Evolutionary conservation across 2,797 vertebrate genomes (phyloP).

Genomic region (Remorina albescens): DNA sequence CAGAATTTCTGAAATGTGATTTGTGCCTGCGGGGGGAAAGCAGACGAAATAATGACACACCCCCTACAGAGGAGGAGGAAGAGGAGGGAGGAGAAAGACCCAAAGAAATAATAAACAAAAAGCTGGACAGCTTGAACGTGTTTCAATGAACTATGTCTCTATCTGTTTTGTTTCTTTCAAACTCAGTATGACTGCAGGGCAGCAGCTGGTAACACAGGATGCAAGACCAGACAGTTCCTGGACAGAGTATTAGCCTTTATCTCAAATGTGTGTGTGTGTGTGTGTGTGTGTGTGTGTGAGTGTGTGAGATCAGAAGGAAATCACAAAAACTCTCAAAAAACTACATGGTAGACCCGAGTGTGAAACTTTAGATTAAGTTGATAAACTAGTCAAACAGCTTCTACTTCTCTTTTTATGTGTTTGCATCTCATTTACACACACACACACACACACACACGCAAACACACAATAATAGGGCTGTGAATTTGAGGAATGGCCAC

Average conservation of each 20-base stretch:
- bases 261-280: conserved; percentile 23
- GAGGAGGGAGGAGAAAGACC: conserved; percentile 12
- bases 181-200: conserved; percentile 59
- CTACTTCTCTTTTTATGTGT: not conserved
- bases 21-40: conserved; percentile 33
- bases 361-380: conserved; percentile 34
- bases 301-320: not conserved
- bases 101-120: not conserved
- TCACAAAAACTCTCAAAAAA: conserved; percentile 14
- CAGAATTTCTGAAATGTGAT: conserved; percentile 54
- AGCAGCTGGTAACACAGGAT: conserved; percentile 78
- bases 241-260: conserved; percentile 59
- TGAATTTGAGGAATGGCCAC: conserved; percentile 61
- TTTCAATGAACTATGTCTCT: not conserved
- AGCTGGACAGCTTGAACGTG: not conserved
- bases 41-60: conserved; percentile 44
- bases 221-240: conserved; percentile 74
- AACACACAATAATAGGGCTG: conserved; percentile 17
- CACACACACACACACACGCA: conserved; percentile 20
- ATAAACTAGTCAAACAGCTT: conserved; percentile 53
- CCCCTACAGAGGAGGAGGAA: conserved; percentile 20
- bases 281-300: conserved; percentile 2
- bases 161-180: conserved; percentile 3
- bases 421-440: not conserved
- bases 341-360: not conserved